Evolutionary conservation across 92 coral and sea anemone genomes (phyloP), one percentile per base, ranked within the genome.

Genomic region (Actinernus sp.): DNA sequence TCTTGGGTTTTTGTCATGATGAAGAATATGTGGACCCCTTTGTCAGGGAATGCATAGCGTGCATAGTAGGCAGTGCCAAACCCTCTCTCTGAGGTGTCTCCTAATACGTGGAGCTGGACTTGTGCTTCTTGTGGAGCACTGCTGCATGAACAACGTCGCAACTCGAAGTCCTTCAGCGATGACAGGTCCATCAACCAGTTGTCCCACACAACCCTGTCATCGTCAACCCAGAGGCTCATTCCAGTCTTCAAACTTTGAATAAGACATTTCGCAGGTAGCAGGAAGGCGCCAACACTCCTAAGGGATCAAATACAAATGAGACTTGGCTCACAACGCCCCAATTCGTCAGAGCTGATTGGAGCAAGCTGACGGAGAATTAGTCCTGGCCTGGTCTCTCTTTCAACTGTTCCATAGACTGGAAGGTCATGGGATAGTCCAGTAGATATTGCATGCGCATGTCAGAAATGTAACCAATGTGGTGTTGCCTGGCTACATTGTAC

Each of bases 1-100:
- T n/a, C n/a, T n/a, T n/a, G n/a, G n/a, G n/a, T n/a, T 87, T 55
- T 76, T 4, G 71, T 67, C 86, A 83, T 65, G n/a, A 70, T 73
- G 34, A 88, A 82, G 21, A 73, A 18, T 31, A 65, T 76, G 23
- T 71, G 61, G 39, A 82, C 58, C 34, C 49, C 45, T 9, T 76
- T 81, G 36, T 79, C 84, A 1, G 65, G 69, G 28, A 69, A 52
- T 18, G 56, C 53, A 40, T 24, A 74, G 20, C 88, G 30, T 39
- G 76, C 71, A 37, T 87, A 87, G 68, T 73, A 46, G 26, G 76
- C 86, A 5, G 93, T 82, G 18, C 85, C 80, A 33, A 88, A 82
- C 31, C 71, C 86, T 29, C 24, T 60, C 52, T 74, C 82, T 9
- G 89, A 82, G 9, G 83, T 83, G 65, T 82, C 89, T 17, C 78